Percentiles rank a stretch among this genome's conserved stretches.
These are phyloP conservation scores for Mactra quadrangularis DNA, from an alignment of 1,140 invertebrate species.

Conservation along the genomic window DNA sequence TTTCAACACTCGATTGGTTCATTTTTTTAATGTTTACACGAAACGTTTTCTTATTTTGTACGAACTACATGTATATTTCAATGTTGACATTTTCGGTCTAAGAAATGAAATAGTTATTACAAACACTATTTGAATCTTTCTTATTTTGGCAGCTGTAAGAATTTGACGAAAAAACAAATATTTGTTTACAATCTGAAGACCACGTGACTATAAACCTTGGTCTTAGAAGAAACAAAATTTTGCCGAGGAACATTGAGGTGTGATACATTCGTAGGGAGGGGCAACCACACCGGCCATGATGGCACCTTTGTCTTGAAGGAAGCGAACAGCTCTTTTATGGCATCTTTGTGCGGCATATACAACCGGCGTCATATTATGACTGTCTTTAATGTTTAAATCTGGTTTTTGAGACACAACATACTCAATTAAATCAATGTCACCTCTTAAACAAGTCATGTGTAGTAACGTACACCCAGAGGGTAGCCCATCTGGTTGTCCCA, in stretches of 20 bases:
- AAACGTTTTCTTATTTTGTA: too few relatives aligned
- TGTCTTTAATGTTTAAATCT: slow-evolving; percentile 67
- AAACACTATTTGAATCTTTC: too few relatives aligned
- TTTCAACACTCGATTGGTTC: too few relatives aligned
- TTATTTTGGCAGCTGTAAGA: neutral
- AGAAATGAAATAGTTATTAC: too few relatives aligned
- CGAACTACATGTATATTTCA: too few relatives aligned
- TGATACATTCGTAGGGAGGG: slow-evolving; percentile 60
- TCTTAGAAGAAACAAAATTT: slow-evolving; percentile 69
- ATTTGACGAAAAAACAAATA: neutral
- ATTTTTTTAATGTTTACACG: too few relatives aligned
- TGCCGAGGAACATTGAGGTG: slow-evolving; percentile 54
- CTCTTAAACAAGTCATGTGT: slow-evolving; percentile 70
- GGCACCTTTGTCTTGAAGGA: slow-evolving; percentile 66
- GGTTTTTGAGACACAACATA: slow-evolving; percentile 70
- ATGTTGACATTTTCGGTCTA: neutral
- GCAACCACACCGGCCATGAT: slow-evolving; percentile 48
- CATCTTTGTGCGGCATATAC: slow-evolving; percentile 65
- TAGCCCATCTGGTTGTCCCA: slow-evolving; percentile 76
- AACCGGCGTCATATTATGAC: slow-evolving; percentile 64
- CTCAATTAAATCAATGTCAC: slow-evolving; percentile 69
- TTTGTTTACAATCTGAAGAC: too few relatives aligned
- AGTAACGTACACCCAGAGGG: slow-evolving; percentile 67
- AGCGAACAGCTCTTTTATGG: slow-evolving; percentile 56
- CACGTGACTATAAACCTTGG: too few relatives aligned